Percentiles rank a stretch among this genome's conserved stretches.
phyloP scores from a whole-genome alignment of 1,140 invertebrate species.

The Brachionus sp. region DNA sequence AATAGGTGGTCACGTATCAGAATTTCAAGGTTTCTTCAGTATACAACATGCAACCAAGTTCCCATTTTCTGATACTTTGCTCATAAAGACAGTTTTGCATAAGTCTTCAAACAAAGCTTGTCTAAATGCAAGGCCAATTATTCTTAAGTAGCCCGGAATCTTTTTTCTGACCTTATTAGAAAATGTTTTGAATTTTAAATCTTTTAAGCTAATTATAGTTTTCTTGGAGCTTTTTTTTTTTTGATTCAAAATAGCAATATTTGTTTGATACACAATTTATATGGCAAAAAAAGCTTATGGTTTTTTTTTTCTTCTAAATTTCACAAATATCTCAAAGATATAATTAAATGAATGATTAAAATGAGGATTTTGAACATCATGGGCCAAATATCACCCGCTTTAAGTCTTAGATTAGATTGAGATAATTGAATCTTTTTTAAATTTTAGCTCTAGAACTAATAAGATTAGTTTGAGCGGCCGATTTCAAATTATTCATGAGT shows the following conservation, averaged over 20 bases:
- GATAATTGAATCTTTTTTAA: not conserved
- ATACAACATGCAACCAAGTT: too few relatives aligned
- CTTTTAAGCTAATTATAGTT: slow-evolving; percentile 2
- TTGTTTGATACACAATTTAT: not conserved
- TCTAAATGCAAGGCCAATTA: not conserved
- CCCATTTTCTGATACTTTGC: too few relatives aligned
- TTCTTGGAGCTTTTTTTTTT: not conserved
- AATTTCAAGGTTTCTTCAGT: not conserved
- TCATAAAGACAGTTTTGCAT: not conserved
- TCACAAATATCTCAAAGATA: not conserved
- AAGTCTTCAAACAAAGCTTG: not conserved
- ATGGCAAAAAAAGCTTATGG: not conserved
- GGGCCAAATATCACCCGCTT: not conserved
- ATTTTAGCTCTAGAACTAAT: slow-evolving; percentile 25
- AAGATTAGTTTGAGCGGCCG: not conserved
- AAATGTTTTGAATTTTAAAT: not conserved
- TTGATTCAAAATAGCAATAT: not conserved
- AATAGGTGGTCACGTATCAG: not conserved
- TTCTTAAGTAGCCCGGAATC: not conserved
- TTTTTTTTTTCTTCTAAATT: slow-evolving; percentile 3
- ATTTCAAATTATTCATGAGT: slow-evolving; percentile 16
- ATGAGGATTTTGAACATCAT: not conserved
- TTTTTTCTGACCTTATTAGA: not conserved
- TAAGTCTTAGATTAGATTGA: not conserved
- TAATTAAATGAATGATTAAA: slow-evolving; percentile 1